Evolutionary conservation across 2,113 vertebrate genomes (phyloP).

Genomic region (Proterorhinus semilunaris): DNA sequence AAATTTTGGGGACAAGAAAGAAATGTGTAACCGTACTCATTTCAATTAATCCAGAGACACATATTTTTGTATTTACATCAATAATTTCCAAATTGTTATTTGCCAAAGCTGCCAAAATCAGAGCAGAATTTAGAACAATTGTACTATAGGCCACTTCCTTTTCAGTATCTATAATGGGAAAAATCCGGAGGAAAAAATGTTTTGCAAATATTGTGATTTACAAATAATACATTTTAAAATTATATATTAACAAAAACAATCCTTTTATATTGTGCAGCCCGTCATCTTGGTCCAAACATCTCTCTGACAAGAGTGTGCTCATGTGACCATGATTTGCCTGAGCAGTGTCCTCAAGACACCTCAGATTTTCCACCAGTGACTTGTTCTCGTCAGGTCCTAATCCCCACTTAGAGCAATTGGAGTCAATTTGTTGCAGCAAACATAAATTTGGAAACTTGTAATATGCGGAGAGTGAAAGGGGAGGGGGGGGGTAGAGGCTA

Average conservation of each 20-base stretch:
- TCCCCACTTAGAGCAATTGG: slow-evolving; percentile 80
- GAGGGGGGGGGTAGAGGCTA: slow-evolving; percentile 76
- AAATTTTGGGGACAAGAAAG: slow-evolving; percentile 1
- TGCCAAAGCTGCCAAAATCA: not conserved
- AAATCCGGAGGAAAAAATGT: not conserved
- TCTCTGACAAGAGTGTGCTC: not conserved
- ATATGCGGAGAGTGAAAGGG: slow-evolving; percentile 75
- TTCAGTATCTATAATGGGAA: not conserved
- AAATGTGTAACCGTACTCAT: too few relatives aligned
- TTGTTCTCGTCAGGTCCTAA: slow-evolving; percentile 74
- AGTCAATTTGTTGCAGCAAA: slow-evolving; percentile 85
- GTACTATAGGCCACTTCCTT: not conserved
- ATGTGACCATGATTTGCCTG: slow-evolving; percentile 6
- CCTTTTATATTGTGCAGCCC: not conserved
- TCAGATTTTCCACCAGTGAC: slow-evolving; percentile 51
- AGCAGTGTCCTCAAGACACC: slow-evolving; percentile 39
- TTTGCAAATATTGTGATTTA: too few relatives aligned
- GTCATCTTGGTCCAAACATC: too few relatives aligned
- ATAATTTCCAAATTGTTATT: not conserved
- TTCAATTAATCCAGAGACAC: not conserved
- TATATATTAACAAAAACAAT: not conserved
- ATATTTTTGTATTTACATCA: not conserved
- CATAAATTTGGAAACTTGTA: slow-evolving; percentile 82
- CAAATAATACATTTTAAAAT: not conserved
- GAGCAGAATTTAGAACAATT: too few relatives aligned